Conservation (phyloP, 1,140 invertebrate genomes). For the Grapholita molesta region DNA sequence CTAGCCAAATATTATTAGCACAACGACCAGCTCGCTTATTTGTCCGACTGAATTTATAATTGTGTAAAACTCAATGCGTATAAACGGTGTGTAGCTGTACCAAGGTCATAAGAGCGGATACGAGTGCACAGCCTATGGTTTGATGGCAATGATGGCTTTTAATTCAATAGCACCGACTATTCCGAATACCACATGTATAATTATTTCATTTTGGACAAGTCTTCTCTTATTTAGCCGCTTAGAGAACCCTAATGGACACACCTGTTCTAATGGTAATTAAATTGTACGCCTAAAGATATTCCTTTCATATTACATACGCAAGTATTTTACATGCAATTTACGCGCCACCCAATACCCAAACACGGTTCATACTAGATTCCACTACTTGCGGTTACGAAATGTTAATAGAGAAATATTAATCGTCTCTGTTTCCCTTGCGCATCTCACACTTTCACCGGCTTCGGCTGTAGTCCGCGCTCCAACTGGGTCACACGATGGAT, state of each 20-base stretch:
- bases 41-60: background rate
- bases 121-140: background rate
- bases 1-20: background rate
- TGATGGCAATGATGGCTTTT: background rate
- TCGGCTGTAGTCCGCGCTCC: slow-evolving; percentile 32
- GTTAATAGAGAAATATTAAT: slow-evolving; percentile 50
- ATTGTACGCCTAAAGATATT: background rate
- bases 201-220: no score
- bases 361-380: background rate
- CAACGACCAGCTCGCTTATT: background rate
- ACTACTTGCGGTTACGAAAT: slow-evolving; percentile 48
- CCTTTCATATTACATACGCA: background rate
- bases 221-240: no score
- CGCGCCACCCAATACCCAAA: background rate
- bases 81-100: background rate
- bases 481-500: slow-evolving; percentile 48
- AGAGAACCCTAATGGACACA: no score
- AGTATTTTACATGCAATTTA: background rate
- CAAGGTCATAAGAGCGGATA: background rate
- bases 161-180: background rate
- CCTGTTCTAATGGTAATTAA: no score
- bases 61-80: background rate
- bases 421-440: slow-evolving; percentile 41
- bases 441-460: slow-evolving; percentile 66
- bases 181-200: background rate